Percentiles rank a stretch among this genome's conserved stretches.
Conservation (phyloP, 2,888 invertebrate genomes). For the Andrena praecox region DNA sequence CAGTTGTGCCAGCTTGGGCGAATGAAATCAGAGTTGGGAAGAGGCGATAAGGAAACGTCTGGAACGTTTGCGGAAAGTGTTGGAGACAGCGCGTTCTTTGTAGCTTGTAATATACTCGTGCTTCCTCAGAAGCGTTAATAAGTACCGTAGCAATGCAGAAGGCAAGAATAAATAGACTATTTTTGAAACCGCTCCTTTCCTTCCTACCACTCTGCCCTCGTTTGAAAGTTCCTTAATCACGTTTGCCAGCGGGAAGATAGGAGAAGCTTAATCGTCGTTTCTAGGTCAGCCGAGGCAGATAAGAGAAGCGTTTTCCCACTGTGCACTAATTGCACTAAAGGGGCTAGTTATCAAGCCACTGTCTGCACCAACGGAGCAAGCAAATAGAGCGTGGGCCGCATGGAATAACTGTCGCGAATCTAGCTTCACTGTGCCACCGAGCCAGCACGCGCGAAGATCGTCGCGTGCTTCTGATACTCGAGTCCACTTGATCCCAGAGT, state of each 20-base stretch:
- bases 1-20: neutral
- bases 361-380: conserved; percentile 6
- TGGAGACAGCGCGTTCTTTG: neutral
- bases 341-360: conserved; percentile 37
- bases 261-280: neutral
- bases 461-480: neutral
- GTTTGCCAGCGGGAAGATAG: neutral
- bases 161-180: neutral
- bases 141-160: neutral
- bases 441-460: neutral
- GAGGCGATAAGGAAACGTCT: conserved; percentile 11
- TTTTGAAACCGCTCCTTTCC: neutral
- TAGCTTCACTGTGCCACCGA: conserved; percentile 24
- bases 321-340: conserved; percentile 13
- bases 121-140: neutral
- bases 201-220: neutral
- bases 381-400: conserved; percentile 33
- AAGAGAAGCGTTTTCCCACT: neutral
- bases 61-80: neutral
- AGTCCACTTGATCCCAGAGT: neutral
- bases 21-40: neutral
- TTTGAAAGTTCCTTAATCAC: too few species aligned
- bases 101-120: neutral
- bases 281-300: neutral
- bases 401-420: neutral